Conservation (phyloP, 2,113 vertebrate genomes). For the Elephas maximus region DNA sequence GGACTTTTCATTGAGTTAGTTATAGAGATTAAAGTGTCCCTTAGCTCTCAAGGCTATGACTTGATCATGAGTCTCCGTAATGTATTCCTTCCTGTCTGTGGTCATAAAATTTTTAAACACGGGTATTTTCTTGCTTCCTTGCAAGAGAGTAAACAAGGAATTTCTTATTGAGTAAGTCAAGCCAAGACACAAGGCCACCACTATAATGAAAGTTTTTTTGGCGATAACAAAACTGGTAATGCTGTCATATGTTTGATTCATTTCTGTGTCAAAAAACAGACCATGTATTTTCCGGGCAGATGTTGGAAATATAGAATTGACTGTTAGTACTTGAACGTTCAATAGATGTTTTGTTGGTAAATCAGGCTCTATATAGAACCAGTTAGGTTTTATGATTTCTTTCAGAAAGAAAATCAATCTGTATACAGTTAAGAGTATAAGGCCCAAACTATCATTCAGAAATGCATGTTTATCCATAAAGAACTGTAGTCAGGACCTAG, state of each 20-base stretch:
- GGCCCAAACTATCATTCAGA: neutral
- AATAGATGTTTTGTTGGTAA: slow-evolving; percentile 60
- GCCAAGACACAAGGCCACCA: slow-evolving; percentile 20
- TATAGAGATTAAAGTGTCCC: neutral
- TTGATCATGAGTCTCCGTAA: neutral
- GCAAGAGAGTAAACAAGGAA: neutral
- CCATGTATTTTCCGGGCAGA: slow-evolving; percentile 29
- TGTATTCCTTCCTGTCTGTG: neutral
- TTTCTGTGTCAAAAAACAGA: slow-evolving; percentile 57
- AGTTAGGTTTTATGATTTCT: slow-evolving; percentile 5
- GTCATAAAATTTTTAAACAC: neutral
- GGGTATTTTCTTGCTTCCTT: neutral
- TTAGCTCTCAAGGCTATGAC: neutral
- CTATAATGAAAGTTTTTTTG: slow-evolving; percentile 8
- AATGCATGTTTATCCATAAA: neutral
- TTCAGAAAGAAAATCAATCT: neutral
- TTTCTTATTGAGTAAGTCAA: slow-evolving; percentile 34
- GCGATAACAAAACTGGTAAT: slow-evolving; percentile 18
- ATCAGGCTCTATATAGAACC: neutral
- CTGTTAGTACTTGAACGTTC: slow-evolving; percentile 44
- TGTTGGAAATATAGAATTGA: slow-evolving; percentile 30
- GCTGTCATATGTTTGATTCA: slow-evolving; percentile 46
- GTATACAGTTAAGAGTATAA: neutral
- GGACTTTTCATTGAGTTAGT: neutral
- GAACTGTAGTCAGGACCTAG: neutral